Evolutionary conservation across 1,140 invertebrate genomes (phyloP), one percentile per base, ranked within the genome.

Genomic region (Subanguina moxae): DNA sequence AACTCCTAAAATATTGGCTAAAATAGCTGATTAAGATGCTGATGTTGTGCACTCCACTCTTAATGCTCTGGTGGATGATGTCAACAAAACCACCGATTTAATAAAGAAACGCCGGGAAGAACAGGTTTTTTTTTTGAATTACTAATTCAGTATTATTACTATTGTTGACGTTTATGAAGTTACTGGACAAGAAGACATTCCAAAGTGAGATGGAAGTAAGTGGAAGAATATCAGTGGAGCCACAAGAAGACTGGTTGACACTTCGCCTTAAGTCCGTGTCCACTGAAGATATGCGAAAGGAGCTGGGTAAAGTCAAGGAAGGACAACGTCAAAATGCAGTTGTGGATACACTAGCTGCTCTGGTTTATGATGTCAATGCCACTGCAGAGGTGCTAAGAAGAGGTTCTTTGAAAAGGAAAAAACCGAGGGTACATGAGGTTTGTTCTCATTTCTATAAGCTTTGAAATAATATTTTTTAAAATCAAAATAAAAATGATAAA

Each of bases 311-410:
- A 19, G 58, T 82, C 7, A 82, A 82, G 61, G 67, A 66, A 5
- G 77, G 82, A 56, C 80, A 82, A 57, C 58, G 78, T 23, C 65
- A 72, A 57, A 73, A 82, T 65, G 80, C 72, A 1, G 80, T 82
- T 1, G 70, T 65, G 7, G 80, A 82, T 68, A 82, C 80, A 15
- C 64, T 82, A 27, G 80, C 80, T 11, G 80, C 80, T n/a, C 61
- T 82, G 8, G 82, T 83, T 21, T 83, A 82, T 62, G 80, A 82
- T 68, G 81, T 82, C n/a, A 83, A 82, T 63, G 80, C 80, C 15
- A 82, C 80, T 1, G 80, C 80, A 8, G 80, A 82, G 67, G 80
- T 82, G n/a, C 62, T 81, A 17, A 68, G 81, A 61, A 61, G 77
- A 27, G 77, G 77, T 21, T 73, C 67, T 25, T 58, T 76, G 62